These are phyloP conservation scores for Ataeniobius toweri DNA, from an alignment of 2,797 vertebrate species.

Conservation along the genomic window DNA sequence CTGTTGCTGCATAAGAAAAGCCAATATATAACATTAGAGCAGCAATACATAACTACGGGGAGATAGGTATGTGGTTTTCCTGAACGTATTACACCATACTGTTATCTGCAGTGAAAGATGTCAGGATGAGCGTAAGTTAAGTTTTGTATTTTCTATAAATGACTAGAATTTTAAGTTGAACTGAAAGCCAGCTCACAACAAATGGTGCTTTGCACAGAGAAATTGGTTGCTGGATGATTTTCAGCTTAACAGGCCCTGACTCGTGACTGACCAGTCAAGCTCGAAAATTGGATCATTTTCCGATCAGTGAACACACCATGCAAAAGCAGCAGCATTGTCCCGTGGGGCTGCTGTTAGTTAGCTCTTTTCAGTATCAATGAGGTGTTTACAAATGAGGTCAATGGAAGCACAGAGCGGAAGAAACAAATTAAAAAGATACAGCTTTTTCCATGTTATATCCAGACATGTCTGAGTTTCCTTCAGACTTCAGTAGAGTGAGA, in stretches of 20 bases:
- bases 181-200: background rate
- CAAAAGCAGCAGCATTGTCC: background rate
- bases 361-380: too few species aligned
- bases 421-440: background rate
- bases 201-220: background rate
- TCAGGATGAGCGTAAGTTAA: background rate
- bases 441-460: background rate
- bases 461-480: background rate
- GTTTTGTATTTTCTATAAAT: background rate
- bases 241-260: background rate
- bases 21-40: background rate
- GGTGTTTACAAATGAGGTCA: background rate
- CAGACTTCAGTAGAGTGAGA: background rate
- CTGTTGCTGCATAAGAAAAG: background rate
- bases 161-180: background rate
- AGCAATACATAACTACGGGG: background rate
- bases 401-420: background rate
- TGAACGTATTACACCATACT: background rate
- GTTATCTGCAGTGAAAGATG: background rate
- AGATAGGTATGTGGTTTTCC: background rate
- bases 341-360: background rate
- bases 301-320: background rate
- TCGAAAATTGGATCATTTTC: background rate
- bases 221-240: background rate
- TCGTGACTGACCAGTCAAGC: background rate